A percentile compares a stretch with the other conserved stretches of the same genome.
phyloP scores from a whole-genome alignment of 2,888 invertebrate genomes.

The Keiferia lycopersicella region DNA sequence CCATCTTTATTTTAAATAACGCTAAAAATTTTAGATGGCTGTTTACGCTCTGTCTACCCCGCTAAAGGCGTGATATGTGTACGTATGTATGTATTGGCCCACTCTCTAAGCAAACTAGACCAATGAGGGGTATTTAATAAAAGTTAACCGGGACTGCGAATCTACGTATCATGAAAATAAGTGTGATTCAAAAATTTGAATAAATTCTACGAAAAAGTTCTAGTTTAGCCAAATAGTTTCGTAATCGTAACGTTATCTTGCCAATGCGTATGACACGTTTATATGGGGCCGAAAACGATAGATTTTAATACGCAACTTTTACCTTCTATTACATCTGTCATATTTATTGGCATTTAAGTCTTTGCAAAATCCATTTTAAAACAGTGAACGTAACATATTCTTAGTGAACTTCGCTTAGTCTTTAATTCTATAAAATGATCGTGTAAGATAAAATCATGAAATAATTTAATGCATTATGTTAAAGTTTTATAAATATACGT shows the following conservation, averaged over 20 bases:
- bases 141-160: too few relatives aligned
- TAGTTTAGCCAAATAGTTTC: slow-evolving; percentile 50
- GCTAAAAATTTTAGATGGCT: too few relatives aligned
- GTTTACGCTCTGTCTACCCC: too few relatives aligned
- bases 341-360: neutral
- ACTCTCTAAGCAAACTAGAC: too few relatives aligned
- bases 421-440: neutral
- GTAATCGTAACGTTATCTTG: slow-evolving; percentile 53
- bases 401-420: neutral
- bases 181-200: neutral
- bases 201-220: neutral
- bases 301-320: neutral
- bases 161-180: too few relatives aligned
- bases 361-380: neutral
- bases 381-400: neutral
- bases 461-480: slow-evolving; percentile 36
- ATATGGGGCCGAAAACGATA: neutral
- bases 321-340: too few relatives aligned
- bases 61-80: too few relatives aligned
- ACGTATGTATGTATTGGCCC: too few relatives aligned
- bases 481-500: slow-evolving; percentile 16
- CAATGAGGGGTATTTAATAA: too few relatives aligned
- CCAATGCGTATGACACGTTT: slow-evolving; percentile 45
- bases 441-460: neutral
- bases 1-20: too few relatives aligned